Percentiles rank a stretch among this genome's conserved stretches.
phyloP scores from a whole-genome alignment of 2,113 vertebrate species.

The Paraplagusia blochii region DNA sequence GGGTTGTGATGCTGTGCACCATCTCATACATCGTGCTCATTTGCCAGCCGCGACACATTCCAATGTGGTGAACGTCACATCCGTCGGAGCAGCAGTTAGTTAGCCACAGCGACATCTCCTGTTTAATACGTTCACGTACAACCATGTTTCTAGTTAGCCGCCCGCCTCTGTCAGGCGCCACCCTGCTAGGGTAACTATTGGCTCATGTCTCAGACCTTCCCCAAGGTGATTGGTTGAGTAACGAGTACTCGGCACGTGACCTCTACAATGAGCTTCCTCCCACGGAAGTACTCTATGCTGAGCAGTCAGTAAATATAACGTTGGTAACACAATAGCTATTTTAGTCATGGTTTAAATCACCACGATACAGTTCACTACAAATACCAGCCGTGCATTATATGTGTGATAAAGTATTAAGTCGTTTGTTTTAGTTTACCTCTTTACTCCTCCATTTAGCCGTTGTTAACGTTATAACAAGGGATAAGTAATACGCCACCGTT shows the following conservation, averaged over 20 bases:
- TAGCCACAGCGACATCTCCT: constrained; percentile 40
- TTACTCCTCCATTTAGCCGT: no score
- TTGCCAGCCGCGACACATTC: constrained; percentile 78
- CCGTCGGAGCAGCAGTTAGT: constrained; percentile 29
- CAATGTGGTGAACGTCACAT: constrained; percentile 64
- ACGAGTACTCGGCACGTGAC: constrained; percentile 59
- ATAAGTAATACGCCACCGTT: background rate
- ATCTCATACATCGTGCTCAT: constrained; percentile 84
- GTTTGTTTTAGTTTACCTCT: no score
- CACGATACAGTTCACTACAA: accelerated
- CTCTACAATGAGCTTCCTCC: constrained; percentile 67
- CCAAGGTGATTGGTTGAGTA: constrained; percentile 65
- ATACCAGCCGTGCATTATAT: no score
- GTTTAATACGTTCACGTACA: background rate
- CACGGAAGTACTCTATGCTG: accelerated
- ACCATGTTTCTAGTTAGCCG: constrained; percentile 73
- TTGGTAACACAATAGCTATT: accelerated
- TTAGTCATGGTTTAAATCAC: background rate
- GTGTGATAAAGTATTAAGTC: no score
- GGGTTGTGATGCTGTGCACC: no score
- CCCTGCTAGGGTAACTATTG: constrained; percentile 73
- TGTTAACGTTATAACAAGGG: accelerated
- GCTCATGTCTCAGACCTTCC: constrained; percentile 80
- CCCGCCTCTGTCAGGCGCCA: constrained; percentile 77
- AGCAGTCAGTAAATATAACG: accelerated